Base-by-base conservation (phyloP, 2,797 vertebrate species). In the Platalea minor region DNA sequence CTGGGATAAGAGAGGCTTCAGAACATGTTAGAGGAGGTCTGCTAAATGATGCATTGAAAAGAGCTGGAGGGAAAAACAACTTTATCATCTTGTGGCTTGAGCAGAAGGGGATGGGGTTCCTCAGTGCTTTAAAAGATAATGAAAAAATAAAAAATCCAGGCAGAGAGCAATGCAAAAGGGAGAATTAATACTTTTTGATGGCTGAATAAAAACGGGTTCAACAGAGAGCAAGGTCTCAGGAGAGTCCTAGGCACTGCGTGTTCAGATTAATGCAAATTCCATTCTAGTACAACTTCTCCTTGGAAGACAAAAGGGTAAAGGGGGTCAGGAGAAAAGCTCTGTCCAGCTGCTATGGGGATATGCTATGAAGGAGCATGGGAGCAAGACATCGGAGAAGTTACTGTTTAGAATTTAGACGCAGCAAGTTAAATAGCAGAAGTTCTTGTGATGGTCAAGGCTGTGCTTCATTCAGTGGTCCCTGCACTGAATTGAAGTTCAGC, bases 1-100 rank as follows among this genome's bases (percentile, higher is more conserved):
- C 81, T 91, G 85, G 94, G 88, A 85, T 88, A 35, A 91, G 73
- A 88, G 77, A 93, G 57, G 86, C 79, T 95, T 95, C 93, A 96
- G 91, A 96, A 85, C 68, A n/a, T 39, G 81, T 95, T 92, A 95
- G 88, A 92, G 86, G 90, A 96, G 86, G 78, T 86, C 93, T 96
- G 96, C 90, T 97, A 96, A 97, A 96, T 94, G 95, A 92, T 95
- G 94, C 93, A 92, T 97, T 70, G 82, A 96, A 96, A 97, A 95
- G 85, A 93, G 92, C 92, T 95, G 85, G 90, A 88, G 94, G 96
- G 94, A 88, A 96, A 96, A 96, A 93, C 85, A 94, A 86, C 80
- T 97, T 96, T 80, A 96, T 95, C 88, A 77, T 93, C 92, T 39
- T 64, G 90, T 83, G 90, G 86, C 84, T 96, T 39, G 64, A 96